Percentiles rank a stretch among this genome's conserved stretches.
These are phyloP conservation scores for Aphodius sticticus DNA, from an alignment of 2,888 invertebrate genomes.

Conservation along the genomic window DNA sequence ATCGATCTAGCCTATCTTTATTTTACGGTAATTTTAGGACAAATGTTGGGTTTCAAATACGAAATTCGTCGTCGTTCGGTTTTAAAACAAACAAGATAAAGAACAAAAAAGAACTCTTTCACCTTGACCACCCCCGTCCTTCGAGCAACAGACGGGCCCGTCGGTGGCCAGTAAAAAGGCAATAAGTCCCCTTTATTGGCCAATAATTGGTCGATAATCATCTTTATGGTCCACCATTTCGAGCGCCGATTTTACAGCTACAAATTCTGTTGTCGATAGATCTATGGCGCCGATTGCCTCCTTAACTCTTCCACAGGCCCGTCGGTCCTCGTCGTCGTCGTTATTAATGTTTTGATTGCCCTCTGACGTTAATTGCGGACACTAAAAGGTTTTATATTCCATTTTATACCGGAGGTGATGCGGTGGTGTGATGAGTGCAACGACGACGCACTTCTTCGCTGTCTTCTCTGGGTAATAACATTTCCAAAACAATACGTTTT, in stretches of 20 bases:
- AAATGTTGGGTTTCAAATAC: not conserved
- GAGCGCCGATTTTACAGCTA: slow-evolving; percentile 51
- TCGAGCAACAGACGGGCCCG: no score
- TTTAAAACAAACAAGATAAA: no score
- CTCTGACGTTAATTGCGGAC: slow-evolving; percentile 12
- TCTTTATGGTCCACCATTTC: slow-evolving; percentile 47
- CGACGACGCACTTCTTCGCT: no score
- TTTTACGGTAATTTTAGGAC: not conserved
- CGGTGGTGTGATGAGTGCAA: slow-evolving; percentile 26
- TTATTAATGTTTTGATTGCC: slow-evolving; percentile 4
- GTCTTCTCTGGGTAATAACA: no score
- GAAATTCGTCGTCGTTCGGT: no score
- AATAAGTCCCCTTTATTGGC: slow-evolving; percentile 52
- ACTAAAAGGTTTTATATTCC: slow-evolving; percentile 24
- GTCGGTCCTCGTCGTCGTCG: not conserved
- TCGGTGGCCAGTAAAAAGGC: slow-evolving; percentile 12
- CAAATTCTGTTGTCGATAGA: slow-evolving; percentile 43
- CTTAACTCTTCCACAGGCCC: not conserved
- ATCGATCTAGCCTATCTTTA: not conserved
- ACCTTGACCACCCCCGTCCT: no score
- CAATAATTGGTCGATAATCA: slow-evolving; percentile 56
- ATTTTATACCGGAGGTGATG: slow-evolving; percentile 8
- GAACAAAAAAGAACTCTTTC: no score
- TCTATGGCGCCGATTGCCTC: slow-evolving; percentile 28
- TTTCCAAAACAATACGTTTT: no score